Evolutionary conservation across 2,113 vertebrate species (phyloP), one percentile per base, ranked within the genome.

Genomic region (Amphiprion percula): DNA sequence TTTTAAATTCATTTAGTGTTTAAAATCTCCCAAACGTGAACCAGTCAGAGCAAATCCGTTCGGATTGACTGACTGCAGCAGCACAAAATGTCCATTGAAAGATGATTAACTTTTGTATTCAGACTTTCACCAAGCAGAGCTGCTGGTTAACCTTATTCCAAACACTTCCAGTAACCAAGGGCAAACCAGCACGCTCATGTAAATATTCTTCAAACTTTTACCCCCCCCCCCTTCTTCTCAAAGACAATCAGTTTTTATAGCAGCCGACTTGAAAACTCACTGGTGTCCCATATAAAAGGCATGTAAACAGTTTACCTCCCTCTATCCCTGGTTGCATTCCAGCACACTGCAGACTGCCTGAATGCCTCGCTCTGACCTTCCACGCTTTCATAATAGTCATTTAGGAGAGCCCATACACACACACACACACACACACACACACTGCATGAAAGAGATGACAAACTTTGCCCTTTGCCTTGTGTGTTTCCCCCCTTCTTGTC

Each of bases 251-350:
- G 24, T 60, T 79, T 71, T 71, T 24, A 8, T 30, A 49, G 62
- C 37, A 44, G 17, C 21, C 14, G 2, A 67, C 64, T 65, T 75
- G 46, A 67, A 72, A 67, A 50, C 24, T 33, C 64, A 61, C 19
- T 16, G 19, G 28, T 74, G 63, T 68, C 59, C 23, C 74, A 73
- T 24, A 28, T 33, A 62, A 68, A 47, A 82, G 76, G 55, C 68
- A 60, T 77, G 80, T 83, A 80, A 90, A 82, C 77, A 80, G 69
- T 88, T 85, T 68, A 79, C 79, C 85, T 84, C 63, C 64, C 68
- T 87, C 52, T 21, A 65, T 67, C 54, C 59, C 78, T 66, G 82
- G 70, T 82, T 82, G 74, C 89, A 89, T 91, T 89, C 89, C 90
- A 70, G 68, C 74, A 80, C 79, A 54, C 53, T 78, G 79, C 83